These are phyloP conservation scores for Hybognathus amarus DNA, from an alignment of 2,797 vertebrate species.

Conservation along the genomic window DNA sequence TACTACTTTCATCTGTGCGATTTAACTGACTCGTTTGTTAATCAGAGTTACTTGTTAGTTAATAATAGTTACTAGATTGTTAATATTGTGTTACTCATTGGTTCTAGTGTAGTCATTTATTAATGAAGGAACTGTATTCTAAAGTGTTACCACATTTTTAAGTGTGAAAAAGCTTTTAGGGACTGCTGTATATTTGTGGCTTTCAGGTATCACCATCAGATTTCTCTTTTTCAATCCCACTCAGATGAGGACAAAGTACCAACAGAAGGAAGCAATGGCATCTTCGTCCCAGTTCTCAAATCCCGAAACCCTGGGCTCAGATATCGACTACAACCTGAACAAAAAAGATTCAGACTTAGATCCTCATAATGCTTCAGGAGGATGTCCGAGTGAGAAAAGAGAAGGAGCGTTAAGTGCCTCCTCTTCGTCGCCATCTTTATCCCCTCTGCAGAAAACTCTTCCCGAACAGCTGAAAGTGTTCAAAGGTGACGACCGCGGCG, in stretches of 20 bases:
- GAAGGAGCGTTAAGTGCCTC: constrained; percentile 56
- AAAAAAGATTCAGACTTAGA: constrained; percentile 89
- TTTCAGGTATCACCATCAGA: not conserved
- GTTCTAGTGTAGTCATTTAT: too few relatives aligned
- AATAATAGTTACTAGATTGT: too few relatives aligned
- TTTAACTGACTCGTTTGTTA: too few relatives aligned
- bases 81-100: too few relatives aligned
- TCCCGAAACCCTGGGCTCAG: constrained; percentile 84
- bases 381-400: constrained; percentile 67
- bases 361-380: constrained; percentile 76
- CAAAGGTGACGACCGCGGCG: constrained; percentile 82
- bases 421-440: constrained; percentile 23
- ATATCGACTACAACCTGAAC: constrained; percentile 85
- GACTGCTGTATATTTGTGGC: not conserved
- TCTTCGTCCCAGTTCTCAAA: constrained; percentile 85
- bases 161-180: not conserved
- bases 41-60: too few relatives aligned
- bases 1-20: too few relatives aligned
- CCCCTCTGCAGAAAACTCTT: constrained; percentile 74
- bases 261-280: constrained; percentile 78
- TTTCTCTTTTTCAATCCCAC: constrained; percentile 41
- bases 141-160: not conserved
- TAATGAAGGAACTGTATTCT: too few relatives aligned
- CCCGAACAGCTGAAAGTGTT: constrained; percentile 97
- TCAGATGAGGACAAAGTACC: constrained; percentile 74